Evolutionary conservation across 2,888 invertebrate genomes (phyloP), one percentile per base, ranked within the genome.

Genomic region (Acrobasis consociella): DNA sequence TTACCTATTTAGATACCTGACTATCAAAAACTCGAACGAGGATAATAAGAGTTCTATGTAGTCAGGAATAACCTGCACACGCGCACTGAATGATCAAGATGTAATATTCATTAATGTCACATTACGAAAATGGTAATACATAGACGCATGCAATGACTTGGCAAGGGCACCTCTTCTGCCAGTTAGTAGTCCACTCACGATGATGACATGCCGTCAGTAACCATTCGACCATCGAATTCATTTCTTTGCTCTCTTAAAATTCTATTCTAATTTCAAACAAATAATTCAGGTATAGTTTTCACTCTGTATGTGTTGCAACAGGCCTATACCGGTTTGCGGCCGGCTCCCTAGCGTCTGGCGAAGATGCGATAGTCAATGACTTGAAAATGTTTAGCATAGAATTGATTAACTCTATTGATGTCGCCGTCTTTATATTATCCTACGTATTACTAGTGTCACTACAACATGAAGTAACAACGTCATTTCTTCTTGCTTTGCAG

Each of bases 331-430:
- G 89, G 90, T 90, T 89, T 78, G 77, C 76, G 75, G 71, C 76
- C 77, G 91, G 91, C 91, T 91, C 91, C 91, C 71, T 79, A 74
- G 66, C 79, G 91, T 91, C 91, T 91, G 80, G 85, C 82, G 71
- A 76, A 77, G 78, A 78, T 78, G 76, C 74, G 71, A 74, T 80
- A 79, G 74, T 86, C 83, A 88, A 87, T 85, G 82, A 79, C 80
- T 60, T 82, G 78, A 80, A 82, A 83, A 83, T 76, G 77, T 78
- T 81, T 80, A 71, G 79, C 81, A 75, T 82, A 73, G 76, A 82
- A 84, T 84, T 80, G 79, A 85, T 87, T 83, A 83, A 77, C 77
- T 78, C 73, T 65, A 67, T 46, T 72, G 75, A 71, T 73, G 72
- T 77, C 70, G 68, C 66, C 65, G 69, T 67, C 66, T 76, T 74